Evolutionary conservation across 2,113 vertebrate species (phyloP).

Genomic region (Chunga burmeisteri): DNA sequence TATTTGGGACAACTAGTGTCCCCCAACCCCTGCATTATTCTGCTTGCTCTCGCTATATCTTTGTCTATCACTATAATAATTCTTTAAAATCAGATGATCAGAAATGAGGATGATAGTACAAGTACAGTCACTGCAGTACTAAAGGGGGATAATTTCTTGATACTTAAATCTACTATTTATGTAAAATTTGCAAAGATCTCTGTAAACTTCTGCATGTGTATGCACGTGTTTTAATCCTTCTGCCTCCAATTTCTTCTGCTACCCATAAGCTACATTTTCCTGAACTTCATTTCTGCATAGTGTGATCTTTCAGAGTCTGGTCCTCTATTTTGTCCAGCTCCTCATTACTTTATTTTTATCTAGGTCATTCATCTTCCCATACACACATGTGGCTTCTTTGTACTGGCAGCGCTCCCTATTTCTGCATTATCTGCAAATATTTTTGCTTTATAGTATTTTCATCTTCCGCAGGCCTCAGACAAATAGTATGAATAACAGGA

Average conservation of each 20-base stretch:
- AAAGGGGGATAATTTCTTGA: slow-evolving; percentile 15
- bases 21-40: background rate
- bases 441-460: slow-evolving; percentile 32
- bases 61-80: background rate
- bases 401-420: background rate
- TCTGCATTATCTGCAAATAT: slow-evolving; percentile 31
- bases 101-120: slow-evolving; percentile 33
- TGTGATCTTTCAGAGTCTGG: background rate
- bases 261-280: background rate
- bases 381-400: background rate
- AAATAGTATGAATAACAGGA: background rate
- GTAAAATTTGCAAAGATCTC: slow-evolving; percentile 23
- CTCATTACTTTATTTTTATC: slow-evolving; percentile 31
- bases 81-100: slow-evolving; percentile 23
- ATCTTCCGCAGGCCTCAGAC: background rate
- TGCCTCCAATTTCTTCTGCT: background rate
- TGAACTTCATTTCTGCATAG: background rate
- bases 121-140: background rate
- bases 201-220: background rate
- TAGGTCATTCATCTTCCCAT: slow-evolving; percentile 26
- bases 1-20: background rate
- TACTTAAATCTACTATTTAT: slow-evolving; percentile 17
- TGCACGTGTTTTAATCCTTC: background rate
- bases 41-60: background rate
- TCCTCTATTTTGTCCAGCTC: slow-evolving; percentile 13